Evolutionary conservation across 2,113 vertebrate genomes (phyloP).

Genomic region (Rissa tridactyla): DNA sequence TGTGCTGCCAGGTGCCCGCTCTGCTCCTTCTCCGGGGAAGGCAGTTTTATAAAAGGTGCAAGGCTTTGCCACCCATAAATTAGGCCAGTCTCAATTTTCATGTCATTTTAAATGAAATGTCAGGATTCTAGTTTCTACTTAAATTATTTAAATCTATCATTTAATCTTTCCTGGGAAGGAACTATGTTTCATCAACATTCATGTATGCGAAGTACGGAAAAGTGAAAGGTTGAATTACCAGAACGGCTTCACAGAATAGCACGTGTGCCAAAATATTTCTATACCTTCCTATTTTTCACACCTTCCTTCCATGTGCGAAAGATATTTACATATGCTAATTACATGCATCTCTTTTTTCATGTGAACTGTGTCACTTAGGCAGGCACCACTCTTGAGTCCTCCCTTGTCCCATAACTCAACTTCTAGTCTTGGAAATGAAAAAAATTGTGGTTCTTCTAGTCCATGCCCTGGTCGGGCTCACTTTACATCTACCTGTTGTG

Average conservation of each 20-base stretch:
- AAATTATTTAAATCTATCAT: neutral
- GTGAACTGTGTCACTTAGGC: neutral
- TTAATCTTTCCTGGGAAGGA: neutral
- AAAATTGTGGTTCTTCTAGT: neutral
- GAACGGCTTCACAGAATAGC: neutral
- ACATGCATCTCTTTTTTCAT: neutral
- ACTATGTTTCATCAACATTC: neutral
- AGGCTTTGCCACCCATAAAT: neutral
- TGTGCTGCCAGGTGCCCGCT: accelerated
- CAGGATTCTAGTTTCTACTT: neutral
- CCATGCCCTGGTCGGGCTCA: neutral
- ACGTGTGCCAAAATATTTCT: neutral
- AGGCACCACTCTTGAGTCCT: neutral
- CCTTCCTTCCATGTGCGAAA: neutral
- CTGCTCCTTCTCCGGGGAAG: neutral
- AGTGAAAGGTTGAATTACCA: neutral
- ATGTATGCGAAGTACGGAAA: neutral
- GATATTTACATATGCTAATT: neutral
- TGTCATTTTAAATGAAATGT: neutral
- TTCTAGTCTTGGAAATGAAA: neutral
- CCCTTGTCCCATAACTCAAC: neutral
- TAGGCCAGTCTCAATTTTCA: neutral
- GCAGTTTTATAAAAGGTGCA: neutral
- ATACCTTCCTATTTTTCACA: neutral
- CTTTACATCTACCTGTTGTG: neutral